Conservation (phyloP, 2,797 vertebrate genomes). For the Sardinella longiceps region DNA sequence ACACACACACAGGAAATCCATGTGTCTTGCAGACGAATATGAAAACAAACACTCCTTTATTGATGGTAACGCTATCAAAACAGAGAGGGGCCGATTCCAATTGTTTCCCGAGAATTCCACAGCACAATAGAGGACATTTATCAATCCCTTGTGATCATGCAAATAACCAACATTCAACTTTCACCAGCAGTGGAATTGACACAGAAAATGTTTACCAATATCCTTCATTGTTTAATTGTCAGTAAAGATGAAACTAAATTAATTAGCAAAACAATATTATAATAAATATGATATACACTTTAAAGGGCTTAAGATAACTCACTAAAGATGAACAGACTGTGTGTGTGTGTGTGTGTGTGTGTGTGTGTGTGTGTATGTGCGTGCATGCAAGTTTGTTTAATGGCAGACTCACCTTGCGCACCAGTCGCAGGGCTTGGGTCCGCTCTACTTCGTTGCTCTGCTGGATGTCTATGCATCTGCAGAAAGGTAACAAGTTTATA, state of each 20-base stretch:
- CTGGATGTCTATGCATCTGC: constrained; percentile 98
- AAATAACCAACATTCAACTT: neutral
- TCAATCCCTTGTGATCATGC: neutral
- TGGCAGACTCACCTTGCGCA: constrained; percentile 88
- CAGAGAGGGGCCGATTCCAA: neutral
- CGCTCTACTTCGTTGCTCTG: constrained; percentile 99
- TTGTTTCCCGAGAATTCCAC: neutral
- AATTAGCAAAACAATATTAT: neutral
- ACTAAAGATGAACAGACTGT: neutral
- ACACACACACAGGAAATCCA: neutral
- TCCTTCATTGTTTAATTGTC: neutral
- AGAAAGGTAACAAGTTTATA: constrained; percentile 27
- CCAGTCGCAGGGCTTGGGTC: constrained; percentile 95
- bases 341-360: neutral
- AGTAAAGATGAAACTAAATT: no score
- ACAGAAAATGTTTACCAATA: neutral
- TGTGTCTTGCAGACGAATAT: neutral
- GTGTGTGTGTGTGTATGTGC: neutral
- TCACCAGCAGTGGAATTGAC: neutral
- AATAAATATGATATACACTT: neutral
- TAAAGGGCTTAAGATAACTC: neutral
- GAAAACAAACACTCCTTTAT: constrained; percentile 11
- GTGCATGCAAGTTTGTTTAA: no score
- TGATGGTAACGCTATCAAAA: neutral
- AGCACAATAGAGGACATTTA: neutral